Conservation (phyloP, 2,113 vertebrate species). For the Phaethon lepturus region DNA sequence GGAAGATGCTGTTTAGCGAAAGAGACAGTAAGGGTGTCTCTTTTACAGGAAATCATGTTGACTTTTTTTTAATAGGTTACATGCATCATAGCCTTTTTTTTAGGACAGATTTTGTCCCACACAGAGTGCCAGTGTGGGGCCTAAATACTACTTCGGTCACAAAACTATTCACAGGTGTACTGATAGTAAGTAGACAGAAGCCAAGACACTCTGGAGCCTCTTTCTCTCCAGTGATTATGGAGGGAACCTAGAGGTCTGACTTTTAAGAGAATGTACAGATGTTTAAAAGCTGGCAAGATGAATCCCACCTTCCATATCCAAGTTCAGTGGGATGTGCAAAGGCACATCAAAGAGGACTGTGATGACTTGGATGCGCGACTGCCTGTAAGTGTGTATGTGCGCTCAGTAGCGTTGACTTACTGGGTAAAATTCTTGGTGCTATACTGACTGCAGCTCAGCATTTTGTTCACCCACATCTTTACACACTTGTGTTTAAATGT, state of each 20-base stretch:
- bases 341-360: background rate
- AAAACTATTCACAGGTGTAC: background rate
- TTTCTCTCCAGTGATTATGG: background rate
- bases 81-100: background rate
- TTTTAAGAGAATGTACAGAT: background rate
- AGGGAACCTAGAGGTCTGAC: background rate
- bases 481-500: background rate
- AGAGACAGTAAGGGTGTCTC: background rate
- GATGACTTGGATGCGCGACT: background rate
- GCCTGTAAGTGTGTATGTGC: background rate
- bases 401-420: background rate
- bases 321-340: background rate
- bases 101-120: background rate
- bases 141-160: background rate
- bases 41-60: background rate
- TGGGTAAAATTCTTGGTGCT: background rate
- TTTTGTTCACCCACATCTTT: background rate
- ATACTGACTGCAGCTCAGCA: background rate
- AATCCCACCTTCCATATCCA: background rate
- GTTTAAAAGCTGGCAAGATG: background rate
- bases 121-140: background rate
- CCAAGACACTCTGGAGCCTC: background rate
- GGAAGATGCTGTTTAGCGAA: background rate
- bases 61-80: background rate
- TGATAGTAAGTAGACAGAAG: background rate